Evolutionary conservation across 2,888 invertebrate species (phyloP), one percentile per base, ranked within the genome.

Genomic region (Oscheius myriophilus): DNA sequence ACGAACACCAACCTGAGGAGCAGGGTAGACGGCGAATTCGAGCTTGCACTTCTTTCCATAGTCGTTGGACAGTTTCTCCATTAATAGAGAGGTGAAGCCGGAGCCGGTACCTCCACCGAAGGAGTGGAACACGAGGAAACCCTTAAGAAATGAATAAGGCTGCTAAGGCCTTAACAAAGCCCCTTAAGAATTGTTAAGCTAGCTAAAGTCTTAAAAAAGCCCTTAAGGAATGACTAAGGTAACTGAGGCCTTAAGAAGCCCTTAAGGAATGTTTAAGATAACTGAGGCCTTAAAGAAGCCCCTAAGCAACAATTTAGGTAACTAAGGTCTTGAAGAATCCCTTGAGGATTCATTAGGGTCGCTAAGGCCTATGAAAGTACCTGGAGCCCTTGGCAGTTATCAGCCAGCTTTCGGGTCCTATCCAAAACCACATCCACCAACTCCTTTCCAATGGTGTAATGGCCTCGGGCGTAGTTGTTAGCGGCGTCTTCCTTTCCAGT

Each of bases 401-500:
- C 93, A 1, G 92, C 79, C 14, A 77, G 54, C 61, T 81, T 57
- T 41, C 80, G 73, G 49, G 78, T 72, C 53, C 75, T 70, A 57
- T 79, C 75, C 23, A 84, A 64, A 9, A 78, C 78, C 6, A 72
- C 67, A 59, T 84, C 84, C 42, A 84, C 83, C 49, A 84, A 76
- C 63, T 84, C 92, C 33, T 63, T 63, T 52, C 63, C 96, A 86
- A 96, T 93, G 80, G 96, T 96, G 91, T 96, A 96, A 89, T 96
- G 96, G 73, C 96, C 96, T 86, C 96, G 92, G 71, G 96, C 96
- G 82, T 96, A 96, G 90, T 96, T 96, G 90, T 96, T 96, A 83
- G 96, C 96, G 57, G 96, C 96, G 63, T 96, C 95, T 89, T 95
- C 95, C 89, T 95, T 96, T 82, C 95, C 94, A 84, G 94, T 94